Evolutionary conservation across 2,888 invertebrate species (phyloP), one percentile per base, ranked within the genome.

Genomic region (Beris chalybata): DNA sequence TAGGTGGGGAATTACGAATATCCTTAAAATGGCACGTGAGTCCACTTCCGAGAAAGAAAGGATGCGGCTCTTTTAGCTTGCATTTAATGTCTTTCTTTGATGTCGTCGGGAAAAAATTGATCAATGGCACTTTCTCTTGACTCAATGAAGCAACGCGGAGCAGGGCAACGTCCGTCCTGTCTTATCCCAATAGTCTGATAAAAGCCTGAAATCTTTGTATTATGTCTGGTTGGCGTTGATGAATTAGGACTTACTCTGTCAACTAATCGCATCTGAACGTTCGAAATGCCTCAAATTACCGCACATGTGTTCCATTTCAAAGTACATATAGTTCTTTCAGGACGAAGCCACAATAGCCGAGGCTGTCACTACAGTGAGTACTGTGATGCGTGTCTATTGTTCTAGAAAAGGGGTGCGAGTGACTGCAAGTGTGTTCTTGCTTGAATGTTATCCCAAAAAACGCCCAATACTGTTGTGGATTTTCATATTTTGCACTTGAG

Each of bases 21-120:
- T 67, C 61, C 67, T 69, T 64, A 45, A 70, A 61, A 64, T 68
- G 68, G 65, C 70, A 70, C 70, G 70, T 70, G 70, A 68, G 65
- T 63, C 52, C 65, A 70, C 70, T 70, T 70, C 66, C 61, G 54
- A 54, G 6, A 9, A 13, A 22, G 29, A 22, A 48, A 43, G n/a
- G 47, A 47, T 61, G 48, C 38, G 9, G 38, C 61, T 61, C 52
- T 61, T 52, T 48, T 48, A 9, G 29, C 22, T 48, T 32, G 22
- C 38, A 38, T 38, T 38, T 38, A 38, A 52, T 38, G 15, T 50
- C 50, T 61, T 61, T 61, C 31, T 61, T 32, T 22, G 50, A 4
- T 11, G 52, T 30, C 52, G 22, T 43, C 29, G 50, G 43, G 50
- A 38, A 38, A 50, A 61, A 53, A 64, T 47, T 64, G 44, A 53